Evolutionary conservation across 2,888 invertebrate species (phyloP).

Genomic region (Monoplex corrugatus): DNA sequence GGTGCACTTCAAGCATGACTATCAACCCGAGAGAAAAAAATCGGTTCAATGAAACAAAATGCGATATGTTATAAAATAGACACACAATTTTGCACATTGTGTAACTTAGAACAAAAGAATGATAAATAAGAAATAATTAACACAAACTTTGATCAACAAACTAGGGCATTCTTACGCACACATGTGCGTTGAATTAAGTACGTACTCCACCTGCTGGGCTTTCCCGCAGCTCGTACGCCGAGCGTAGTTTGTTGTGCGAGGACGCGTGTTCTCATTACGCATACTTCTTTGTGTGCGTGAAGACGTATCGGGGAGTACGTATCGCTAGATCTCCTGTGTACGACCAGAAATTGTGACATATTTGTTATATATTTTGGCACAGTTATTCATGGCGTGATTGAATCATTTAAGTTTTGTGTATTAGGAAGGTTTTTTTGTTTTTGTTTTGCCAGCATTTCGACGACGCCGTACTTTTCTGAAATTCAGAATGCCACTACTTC

Average conservation of each 20-base stretch:
- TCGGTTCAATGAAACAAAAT: constrained; percentile 4
- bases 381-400: not conserved
- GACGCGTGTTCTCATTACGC: constrained; percentile 26
- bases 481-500: constrained; percentile 89
- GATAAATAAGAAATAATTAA: too few relatives aligned
- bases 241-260: constrained; percentile 25
- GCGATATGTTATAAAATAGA: too few relatives aligned
- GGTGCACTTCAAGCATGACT: constrained; percentile 49
- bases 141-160: not conserved
- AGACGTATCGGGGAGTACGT: not conserved
- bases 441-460: not conserved
- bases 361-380: not conserved
- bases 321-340: not conserved
- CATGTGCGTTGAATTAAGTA: not conserved
- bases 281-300: constrained; percentile 12
- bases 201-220: constrained; percentile 13
- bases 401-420: not conserved
- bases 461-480: constrained; percentile 73
- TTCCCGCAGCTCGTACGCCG: too few relatives aligned
- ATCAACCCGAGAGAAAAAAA: constrained; percentile 39
- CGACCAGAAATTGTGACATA: not conserved
- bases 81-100: too few relatives aligned
- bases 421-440: not conserved
- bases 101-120: too few relatives aligned
- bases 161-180: not conserved